Percentiles rank a stretch among this genome's conserved stretches.
Evolutionary conservation across 2,113 vertebrate species (phyloP).

Genomic region (Ceuthmochares aereus): DNA sequence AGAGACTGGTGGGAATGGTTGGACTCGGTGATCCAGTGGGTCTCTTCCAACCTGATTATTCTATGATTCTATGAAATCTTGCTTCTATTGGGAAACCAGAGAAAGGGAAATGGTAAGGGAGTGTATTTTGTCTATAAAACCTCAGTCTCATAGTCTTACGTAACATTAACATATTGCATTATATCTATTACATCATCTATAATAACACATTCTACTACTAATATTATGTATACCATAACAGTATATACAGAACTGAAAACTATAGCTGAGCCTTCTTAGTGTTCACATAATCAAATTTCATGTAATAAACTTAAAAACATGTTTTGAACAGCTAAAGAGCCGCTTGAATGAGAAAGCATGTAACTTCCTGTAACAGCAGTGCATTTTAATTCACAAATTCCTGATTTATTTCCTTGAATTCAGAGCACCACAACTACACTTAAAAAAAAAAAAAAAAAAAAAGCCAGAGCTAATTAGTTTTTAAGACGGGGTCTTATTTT

Average conservation of each 20-base stretch:
- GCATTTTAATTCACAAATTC: neutral
- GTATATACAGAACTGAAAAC: neutral
- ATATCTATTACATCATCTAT: neutral
- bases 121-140: neutral
- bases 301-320: neutral
- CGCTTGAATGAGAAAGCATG: neutral
- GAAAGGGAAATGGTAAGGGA: neutral
- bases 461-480: neutral
- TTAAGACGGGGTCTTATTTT: neutral
- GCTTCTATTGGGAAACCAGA: neutral
- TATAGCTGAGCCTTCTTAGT: neutral
- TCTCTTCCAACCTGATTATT: too few relatives aligned
- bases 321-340: neutral
- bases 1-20: too few relatives aligned
- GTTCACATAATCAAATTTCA: neutral
- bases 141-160: neutral
- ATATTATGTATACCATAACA: neutral
- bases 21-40: too few relatives aligned
- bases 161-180: neutral
- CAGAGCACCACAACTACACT: neutral
- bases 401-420: conserved; percentile 36
- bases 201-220: neutral
- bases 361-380: neutral
- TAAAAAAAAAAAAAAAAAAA: neutral
- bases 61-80: too few relatives aligned